Evolutionary conservation across 1,140 invertebrate genomes (phyloP).

Genomic region (Antheraea mylitta): DNA sequence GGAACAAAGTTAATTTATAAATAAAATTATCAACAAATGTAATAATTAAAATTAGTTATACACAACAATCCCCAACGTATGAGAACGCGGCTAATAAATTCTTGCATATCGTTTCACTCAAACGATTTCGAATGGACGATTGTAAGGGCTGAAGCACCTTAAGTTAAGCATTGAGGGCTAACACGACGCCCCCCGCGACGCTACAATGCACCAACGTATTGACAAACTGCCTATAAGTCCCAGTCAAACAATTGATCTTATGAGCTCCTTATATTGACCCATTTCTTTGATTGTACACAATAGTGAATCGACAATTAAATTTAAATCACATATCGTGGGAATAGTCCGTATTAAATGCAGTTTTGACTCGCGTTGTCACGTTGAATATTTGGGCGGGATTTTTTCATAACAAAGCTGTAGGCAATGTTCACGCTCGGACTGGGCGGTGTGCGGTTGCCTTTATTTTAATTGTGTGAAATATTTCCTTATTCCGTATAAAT

Average conservation of each 20-base stretch:
- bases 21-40: conserved; percentile 2
- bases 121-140: conserved; percentile 53
- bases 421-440: conserved; percentile 35
- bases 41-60: neutral
- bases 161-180: conserved; percentile 33
- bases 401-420: conserved; percentile 19
- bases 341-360: conserved; percentile 57
- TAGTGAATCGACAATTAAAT: conserved; percentile 67
- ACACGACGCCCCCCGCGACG: conserved; percentile 45
- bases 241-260: conserved; percentile 66
- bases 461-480: conserved; percentile 49
- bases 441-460: conserved; percentile 52
- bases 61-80: conserved; percentile 35
- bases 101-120: conserved; percentile 72
- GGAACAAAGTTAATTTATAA: neutral
- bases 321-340: conserved; percentile 67
- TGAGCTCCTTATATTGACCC: conserved; percentile 66
- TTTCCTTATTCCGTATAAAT: conserved; percentile 18
- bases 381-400: conserved; percentile 42
- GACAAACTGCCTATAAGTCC: conserved; percentile 73
- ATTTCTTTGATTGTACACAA: conserved; percentile 70
- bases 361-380: conserved; percentile 51
- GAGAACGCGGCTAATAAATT: conserved; percentile 66
- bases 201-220: conserved; percentile 52
- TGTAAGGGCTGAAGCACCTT: conserved; percentile 40